These are phyloP conservation scores for Lucilia cuprina DNA, from an alignment of 1,140 invertebrate genomes.

Conservation along the genomic window DNA sequence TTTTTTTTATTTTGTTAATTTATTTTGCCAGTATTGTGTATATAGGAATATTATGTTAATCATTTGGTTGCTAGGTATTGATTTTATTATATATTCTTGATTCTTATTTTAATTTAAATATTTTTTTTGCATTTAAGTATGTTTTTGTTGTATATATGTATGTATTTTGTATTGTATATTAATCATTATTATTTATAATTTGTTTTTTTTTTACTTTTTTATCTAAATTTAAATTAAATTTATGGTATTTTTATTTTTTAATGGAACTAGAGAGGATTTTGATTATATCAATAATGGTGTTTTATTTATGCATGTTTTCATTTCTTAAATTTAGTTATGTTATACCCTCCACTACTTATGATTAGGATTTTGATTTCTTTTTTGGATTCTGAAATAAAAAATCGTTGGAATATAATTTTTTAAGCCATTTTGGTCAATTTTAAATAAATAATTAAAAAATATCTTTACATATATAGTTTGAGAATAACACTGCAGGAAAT, in stretches of 20 bases:
- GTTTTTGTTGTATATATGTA: slow-evolving; percentile 25
- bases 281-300: slow-evolving; percentile 19
- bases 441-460: too few species aligned
- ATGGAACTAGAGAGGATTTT: slow-evolving; percentile 23
- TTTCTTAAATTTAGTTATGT: too few species aligned
- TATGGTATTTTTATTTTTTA: background rate
- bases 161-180: background rate
- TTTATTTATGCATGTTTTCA: background rate
- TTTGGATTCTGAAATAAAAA: too few species aligned
- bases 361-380: too few species aligned
- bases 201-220: slow-evolving; percentile 18
- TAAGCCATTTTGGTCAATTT: too few species aligned
- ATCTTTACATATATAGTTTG: too few species aligned
- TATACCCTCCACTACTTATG: too few species aligned
- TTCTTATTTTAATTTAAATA: slow-evolving; percentile 15
- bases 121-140: slow-evolving; percentile 16
- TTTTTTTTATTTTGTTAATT: slow-evolving; percentile 5
- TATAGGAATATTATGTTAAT: slow-evolving; percentile 42
- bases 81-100: slow-evolving; percentile 14
- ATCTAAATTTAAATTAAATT: slow-evolving; percentile 14
- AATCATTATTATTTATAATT: slow-evolving; percentile 28
- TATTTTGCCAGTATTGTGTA: slow-evolving; percentile 37
- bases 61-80: slow-evolving; percentile 39
- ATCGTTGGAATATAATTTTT: too few species aligned
- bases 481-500: too few species aligned